Evolutionary conservation across 2,888 invertebrate species (phyloP).

Genomic region (Suillia variegata): DNA sequence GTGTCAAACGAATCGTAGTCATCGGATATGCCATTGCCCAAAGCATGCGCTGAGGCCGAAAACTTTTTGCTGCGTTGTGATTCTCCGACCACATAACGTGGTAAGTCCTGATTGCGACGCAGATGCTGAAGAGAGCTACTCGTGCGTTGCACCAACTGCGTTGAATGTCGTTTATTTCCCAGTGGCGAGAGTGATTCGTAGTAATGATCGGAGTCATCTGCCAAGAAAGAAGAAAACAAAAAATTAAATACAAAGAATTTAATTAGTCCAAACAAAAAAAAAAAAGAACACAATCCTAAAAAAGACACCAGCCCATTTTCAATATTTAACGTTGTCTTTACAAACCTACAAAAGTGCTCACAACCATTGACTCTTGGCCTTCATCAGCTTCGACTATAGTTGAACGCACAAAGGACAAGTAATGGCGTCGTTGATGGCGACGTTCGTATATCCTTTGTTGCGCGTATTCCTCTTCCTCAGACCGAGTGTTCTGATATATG

Average conservation of each 20-base stretch:
- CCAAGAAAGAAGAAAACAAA: constrained; percentile 34
- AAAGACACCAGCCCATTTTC: background rate
- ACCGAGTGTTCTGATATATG: constrained; percentile 52
- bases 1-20: constrained; percentile 76
- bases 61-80: constrained; percentile 45
- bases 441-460: background rate
- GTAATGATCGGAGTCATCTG: constrained; percentile 74
- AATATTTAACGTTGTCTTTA: constrained; percentile 27
- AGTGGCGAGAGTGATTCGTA: constrained; percentile 69
- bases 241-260: constrained; percentile 20
- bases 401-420: constrained; percentile 45
- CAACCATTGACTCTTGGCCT: constrained; percentile 43
- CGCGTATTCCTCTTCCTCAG: constrained; percentile 31
- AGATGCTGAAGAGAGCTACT: constrained; percentile 35
- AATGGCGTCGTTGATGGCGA: constrained; percentile 22
- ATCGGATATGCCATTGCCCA: constrained; percentile 61
- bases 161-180: constrained; percentile 46
- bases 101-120: constrained; percentile 36
- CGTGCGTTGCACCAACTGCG: constrained; percentile 32
- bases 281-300: constrained; percentile 8
- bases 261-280: too few relatives aligned
- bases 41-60: constrained; percentile 45
- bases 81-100: constrained; percentile 25
- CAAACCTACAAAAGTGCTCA: constrained; percentile 58
- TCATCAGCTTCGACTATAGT: constrained; percentile 39